Percentiles rank a stretch among this genome's conserved stretches.
Conservation (phyloP, 2,797 vertebrate species). For the Trachops cirrhosus region DNA sequence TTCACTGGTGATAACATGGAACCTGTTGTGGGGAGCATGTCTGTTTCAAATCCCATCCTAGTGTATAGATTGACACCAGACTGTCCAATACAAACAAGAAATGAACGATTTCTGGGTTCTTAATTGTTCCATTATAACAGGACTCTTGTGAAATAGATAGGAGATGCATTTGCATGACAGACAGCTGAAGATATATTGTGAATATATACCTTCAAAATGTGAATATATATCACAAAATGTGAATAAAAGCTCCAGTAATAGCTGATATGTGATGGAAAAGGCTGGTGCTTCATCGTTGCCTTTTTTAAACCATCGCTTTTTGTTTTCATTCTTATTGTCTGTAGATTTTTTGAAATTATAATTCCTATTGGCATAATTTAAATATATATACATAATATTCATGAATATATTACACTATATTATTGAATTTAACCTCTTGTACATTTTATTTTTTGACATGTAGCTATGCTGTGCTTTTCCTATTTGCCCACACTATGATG, state of each 20-base stretch:
- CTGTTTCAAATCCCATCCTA: conserved; percentile 31
- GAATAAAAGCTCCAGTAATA: neutral
- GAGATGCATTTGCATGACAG: conserved; percentile 40
- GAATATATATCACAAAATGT: too few relatives aligned
- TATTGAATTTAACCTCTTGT: neutral
- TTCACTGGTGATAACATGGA: conserved; percentile 38
- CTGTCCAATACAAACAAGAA: conserved; percentile 59
- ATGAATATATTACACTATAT: neutral
- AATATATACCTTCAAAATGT: neutral
- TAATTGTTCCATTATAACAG: conserved; percentile 58
- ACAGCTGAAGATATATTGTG: neutral
- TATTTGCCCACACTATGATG: neutral
- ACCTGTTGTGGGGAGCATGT: neutral
- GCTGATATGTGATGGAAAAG: neutral
- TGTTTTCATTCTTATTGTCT: neutral
- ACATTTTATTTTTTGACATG: neutral
- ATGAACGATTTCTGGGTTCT: conserved; percentile 60
- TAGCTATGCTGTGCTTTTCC: neutral
- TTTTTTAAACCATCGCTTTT: neutral
- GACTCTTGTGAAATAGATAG: conserved; percentile 58
- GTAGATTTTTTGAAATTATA: conserved; percentile 4
- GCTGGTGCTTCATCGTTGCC: rapidly evolving
- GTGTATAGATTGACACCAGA: conserved; percentile 54
- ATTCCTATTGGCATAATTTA: neutral
- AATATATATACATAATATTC: neutral